These are phyloP conservation scores for Camponotus pennsylvanicus DNA, from an alignment of 1,140 invertebrate species.

Conservation along the genomic window DNA sequence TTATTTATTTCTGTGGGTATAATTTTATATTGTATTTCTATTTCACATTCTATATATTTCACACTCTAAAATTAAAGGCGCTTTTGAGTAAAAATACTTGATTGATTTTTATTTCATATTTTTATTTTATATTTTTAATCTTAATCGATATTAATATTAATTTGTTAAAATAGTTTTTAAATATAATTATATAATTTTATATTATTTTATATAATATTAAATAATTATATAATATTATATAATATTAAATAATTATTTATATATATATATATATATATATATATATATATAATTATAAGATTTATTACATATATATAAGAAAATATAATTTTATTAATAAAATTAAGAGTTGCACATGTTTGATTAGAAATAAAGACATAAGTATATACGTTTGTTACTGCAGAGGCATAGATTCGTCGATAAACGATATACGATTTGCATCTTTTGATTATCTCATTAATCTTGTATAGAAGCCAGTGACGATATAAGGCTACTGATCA, in stretches of 20 bases:
- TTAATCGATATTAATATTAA: not conserved
- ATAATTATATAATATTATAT: not conserved
- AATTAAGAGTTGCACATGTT: constrained; percentile 7
- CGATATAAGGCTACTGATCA: constrained; percentile 83
- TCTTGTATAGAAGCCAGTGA: constrained; percentile 81
- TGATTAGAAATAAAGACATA: not conserved
- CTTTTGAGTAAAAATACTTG: not conserved
- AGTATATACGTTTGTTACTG: not conserved
- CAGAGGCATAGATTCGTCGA: constrained; percentile 69
- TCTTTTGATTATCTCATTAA: constrained; percentile 71
- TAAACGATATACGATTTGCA: constrained; percentile 62
- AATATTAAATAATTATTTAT: not conserved
- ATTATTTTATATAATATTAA: not conserved
- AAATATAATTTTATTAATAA: not conserved
- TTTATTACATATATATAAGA: not conserved
- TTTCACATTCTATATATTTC: no score
- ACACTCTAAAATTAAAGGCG: not conserved
- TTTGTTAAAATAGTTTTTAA: not conserved
- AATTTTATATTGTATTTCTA: not conserved
- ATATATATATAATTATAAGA: not conserved
- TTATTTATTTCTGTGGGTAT: not conserved
- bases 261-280: not conserved
- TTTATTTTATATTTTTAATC: constrained; percentile 7
- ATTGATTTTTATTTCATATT: not conserved
- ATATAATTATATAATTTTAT: no score